phyloP scores from a whole-genome alignment of 2,113 vertebrate genomes.

The Muntiacus muntjak region DNA sequence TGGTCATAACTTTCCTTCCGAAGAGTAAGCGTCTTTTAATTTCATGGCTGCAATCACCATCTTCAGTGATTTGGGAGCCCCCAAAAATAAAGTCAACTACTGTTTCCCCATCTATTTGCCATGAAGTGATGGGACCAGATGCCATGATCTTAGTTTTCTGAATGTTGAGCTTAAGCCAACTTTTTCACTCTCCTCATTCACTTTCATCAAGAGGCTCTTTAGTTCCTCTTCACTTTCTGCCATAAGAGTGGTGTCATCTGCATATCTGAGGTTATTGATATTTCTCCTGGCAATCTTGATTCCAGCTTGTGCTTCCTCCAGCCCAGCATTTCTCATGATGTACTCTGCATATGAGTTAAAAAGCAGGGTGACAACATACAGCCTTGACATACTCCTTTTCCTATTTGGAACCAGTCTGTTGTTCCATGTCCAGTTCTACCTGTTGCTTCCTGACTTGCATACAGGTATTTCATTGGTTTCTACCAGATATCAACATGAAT shows the following conservation, averaged over 20 bases:
- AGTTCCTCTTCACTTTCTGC: background rate
- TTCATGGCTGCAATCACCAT: background rate
- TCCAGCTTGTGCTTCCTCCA: background rate
- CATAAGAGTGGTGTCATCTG: background rate
- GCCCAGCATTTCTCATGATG: background rate
- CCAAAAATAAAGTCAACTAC: rapidly evolving
- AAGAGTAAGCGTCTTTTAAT: background rate
- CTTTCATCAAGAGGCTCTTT: background rate
- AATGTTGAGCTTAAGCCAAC: background rate
- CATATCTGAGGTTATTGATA: background rate
- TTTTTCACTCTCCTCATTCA: background rate
- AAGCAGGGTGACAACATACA: background rate
- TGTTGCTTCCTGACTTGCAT: background rate
- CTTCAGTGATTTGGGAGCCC: background rate
- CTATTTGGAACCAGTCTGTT: background rate
- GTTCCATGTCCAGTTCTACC: background rate
- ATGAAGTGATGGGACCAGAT: background rate
- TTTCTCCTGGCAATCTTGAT: background rate
- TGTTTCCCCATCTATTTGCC: background rate
- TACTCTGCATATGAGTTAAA: background rate
- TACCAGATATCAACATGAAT: background rate
- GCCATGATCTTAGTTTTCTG: background rate
- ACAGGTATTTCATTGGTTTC: background rate
- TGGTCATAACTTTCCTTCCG: background rate
- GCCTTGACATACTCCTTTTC: background rate